Percentiles rank a stretch among this genome's conserved stretches.
Conservation (phyloP, 2,888 invertebrate genomes). For the Catotricha subobsoleta region DNA sequence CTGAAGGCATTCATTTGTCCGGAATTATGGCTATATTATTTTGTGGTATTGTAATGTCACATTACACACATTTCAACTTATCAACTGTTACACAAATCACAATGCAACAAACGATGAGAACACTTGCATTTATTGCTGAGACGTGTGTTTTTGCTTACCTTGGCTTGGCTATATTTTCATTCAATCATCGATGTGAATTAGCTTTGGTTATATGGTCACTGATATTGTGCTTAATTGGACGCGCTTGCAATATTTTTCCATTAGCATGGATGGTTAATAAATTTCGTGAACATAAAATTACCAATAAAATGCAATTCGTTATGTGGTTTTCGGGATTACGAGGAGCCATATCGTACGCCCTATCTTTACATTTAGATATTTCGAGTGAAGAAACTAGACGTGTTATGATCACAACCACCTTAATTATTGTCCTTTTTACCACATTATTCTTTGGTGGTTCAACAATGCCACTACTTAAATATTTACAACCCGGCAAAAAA, state of each 20-base stretch:
- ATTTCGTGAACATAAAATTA: constrained; percentile 94
- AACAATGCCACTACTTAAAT: constrained; percentile 92
- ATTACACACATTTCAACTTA: constrained; percentile 96
- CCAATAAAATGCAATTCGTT: constrained; percentile 95
- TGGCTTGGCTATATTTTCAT: constrained; percentile 56
- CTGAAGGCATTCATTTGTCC: constrained; percentile 88
- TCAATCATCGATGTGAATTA: constrained; percentile 79
- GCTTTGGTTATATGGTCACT: constrained; percentile 91
- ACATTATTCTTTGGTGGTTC: constrained; percentile 91
- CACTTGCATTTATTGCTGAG: constrained; percentile 92
- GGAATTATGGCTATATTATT: constrained; percentile 33
- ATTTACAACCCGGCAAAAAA: constrained; percentile 43
- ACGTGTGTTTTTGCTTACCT: constrained; percentile 98
- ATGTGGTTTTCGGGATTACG: constrained; percentile 98
- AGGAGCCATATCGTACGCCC: constrained; percentile 94
- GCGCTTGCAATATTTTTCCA: constrained; percentile 95
- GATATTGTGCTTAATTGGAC: constrained; percentile 73
- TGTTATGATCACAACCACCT: constrained; percentile 91
- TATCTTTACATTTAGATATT: constrained; percentile 87
- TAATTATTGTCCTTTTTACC: constrained; percentile 94
- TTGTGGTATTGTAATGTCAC: constrained; percentile 93
- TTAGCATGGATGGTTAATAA: constrained; percentile 82
- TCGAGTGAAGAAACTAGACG: constrained; percentile 79
- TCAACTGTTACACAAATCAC: constrained; percentile 98
- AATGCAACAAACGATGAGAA: constrained; percentile 97